A percentile compares a stretch with the other conserved stretches of the same genome.
phyloP scores from a whole-genome alignment of 2,888 invertebrate species.

The Xanthia icteritia region DNA sequence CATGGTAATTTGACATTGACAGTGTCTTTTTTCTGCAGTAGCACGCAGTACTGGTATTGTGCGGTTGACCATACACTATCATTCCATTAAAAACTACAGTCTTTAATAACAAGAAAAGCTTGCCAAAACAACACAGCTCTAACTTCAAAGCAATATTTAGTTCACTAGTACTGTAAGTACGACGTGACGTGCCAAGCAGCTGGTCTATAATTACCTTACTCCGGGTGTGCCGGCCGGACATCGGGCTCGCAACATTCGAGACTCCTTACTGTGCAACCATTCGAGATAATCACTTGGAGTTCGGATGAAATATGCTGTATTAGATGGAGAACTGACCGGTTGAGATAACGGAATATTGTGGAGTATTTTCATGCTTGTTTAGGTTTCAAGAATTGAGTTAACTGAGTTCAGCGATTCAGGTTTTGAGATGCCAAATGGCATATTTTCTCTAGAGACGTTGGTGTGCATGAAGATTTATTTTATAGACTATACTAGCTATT shows the following conservation, averaged over 20 bases:
- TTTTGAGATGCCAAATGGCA: too few relatives aligned
- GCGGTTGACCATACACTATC: background rate
- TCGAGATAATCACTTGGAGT: slow-evolving; percentile 60
- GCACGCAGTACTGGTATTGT: background rate
- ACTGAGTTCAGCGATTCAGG: background rate
- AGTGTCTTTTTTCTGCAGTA: background rate
- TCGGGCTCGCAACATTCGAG: slow-evolving; percentile 59
- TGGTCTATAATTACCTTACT: slow-evolving; percentile 69
- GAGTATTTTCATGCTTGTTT: slow-evolving; percentile 20
- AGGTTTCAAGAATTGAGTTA: background rate
- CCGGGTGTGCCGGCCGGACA: slow-evolving; percentile 66
- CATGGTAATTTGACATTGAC: background rate
- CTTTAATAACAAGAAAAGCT: slow-evolving; percentile 18
- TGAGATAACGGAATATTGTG: slow-evolving; percentile 21
- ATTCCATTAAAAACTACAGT: slow-evolving; percentile 8
- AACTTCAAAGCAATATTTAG: slow-evolving; percentile 43
- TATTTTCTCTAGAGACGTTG: too few relatives aligned
- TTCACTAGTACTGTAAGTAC: slow-evolving; percentile 47
- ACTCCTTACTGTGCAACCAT: slow-evolving; percentile 56
- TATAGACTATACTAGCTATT: too few relatives aligned
- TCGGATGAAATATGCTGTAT: slow-evolving; percentile 45
- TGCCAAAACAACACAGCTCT: slow-evolving; percentile 36
- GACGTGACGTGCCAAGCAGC: slow-evolving; percentile 67
- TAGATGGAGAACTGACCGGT: slow-evolving; percentile 29
- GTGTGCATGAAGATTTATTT: too few relatives aligned